These are phyloP conservation scores for Myotis planiceps DNA, from an alignment of 2,797 vertebrate species.

Conservation along the genomic window DNA sequence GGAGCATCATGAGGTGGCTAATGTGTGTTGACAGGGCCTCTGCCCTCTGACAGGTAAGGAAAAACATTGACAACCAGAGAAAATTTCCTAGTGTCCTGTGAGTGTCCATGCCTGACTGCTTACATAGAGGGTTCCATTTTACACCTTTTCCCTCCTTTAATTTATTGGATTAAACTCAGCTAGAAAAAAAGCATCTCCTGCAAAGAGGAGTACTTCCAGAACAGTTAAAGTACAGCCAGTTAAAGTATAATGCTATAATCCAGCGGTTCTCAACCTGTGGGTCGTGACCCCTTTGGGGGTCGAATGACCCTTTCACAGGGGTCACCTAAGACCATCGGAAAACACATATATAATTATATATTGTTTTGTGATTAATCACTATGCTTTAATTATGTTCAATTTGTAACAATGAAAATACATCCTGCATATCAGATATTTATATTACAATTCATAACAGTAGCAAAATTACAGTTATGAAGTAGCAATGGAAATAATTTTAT, in stretches of 20 bases:
- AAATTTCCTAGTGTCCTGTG: slow-evolving; percentile 38
- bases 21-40: background rate
- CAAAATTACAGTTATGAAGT: too few relatives aligned
- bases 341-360: too few relatives aligned
- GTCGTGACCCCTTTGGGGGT: too few relatives aligned
- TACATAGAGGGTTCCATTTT: slow-evolving; percentile 30
- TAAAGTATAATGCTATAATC: slow-evolving; percentile 39
- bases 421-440: too few relatives aligned
- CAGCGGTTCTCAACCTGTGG: too few relatives aligned
- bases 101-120: background rate
- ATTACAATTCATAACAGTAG: too few relatives aligned
- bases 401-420: too few relatives aligned
- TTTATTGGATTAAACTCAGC: slow-evolving; percentile 66
- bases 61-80: background rate
- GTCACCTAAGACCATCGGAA: too few relatives aligned
- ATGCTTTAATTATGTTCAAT: too few relatives aligned
- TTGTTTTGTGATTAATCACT: too few relatives aligned
- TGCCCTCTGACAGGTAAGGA: background rate
- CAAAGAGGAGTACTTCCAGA: slow-evolving; percentile 11
- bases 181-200: slow-evolving; percentile 59
- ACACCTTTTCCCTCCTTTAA: background rate
- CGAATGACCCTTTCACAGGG: too few relatives aligned
- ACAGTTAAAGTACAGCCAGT: background rate
- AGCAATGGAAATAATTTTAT: too few relatives aligned
- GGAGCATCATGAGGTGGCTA: accelerated